Conservation (phyloP, 1,140 invertebrate species). For the Leptopilina clavipes region DNA sequence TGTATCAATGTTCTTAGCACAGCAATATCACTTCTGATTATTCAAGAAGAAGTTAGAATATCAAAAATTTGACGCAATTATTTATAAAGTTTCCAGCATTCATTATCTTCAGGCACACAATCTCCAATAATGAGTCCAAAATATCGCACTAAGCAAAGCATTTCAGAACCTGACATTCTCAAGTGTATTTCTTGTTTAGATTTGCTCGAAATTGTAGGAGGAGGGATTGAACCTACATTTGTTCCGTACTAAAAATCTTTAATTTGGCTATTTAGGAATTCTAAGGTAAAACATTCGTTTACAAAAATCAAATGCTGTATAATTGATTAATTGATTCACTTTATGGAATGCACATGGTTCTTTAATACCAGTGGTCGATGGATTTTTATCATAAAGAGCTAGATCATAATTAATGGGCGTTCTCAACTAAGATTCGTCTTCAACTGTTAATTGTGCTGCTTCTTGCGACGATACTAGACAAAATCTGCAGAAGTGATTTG, state of each 20-base stretch:
- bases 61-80: not conserved
- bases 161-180: not conserved
- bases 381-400: too few species aligned
- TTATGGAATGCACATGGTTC: too few species aligned
- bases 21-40: not conserved
- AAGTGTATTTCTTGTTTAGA: not conserved
- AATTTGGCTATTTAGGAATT: not conserved
- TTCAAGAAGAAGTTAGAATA: not conserved
- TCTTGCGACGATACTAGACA: slow-evolving; percentile 33
- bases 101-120: not conserved
- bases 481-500: slow-evolving; percentile 39
- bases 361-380: too few species aligned
- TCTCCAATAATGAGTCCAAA: not conserved
- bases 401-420: too few species aligned
- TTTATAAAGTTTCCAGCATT: not conserved
- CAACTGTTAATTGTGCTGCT: too few species aligned
- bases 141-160: not conserved
- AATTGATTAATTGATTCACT: too few species aligned
- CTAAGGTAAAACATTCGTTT: too few species aligned
- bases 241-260: not conserved
- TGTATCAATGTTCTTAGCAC: not conserved
- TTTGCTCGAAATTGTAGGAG: not conserved
- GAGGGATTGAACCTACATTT: not conserved
- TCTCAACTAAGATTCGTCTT: too few species aligned
- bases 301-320: too few species aligned